phyloP scores from a whole-genome alignment of 1,140 invertebrate genomes.

The Drosophila ambigua region DNA sequence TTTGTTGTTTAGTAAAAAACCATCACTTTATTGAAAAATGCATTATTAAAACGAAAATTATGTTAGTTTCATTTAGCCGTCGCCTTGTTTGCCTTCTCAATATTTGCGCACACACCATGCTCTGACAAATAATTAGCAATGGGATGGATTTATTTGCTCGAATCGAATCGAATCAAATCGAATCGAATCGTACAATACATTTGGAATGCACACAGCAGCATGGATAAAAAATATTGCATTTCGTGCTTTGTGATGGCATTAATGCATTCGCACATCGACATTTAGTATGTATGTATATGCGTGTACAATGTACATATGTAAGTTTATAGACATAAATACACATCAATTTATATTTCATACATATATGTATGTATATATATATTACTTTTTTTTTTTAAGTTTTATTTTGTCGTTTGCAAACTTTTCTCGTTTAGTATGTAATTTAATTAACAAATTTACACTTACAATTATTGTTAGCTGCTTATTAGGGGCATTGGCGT shows the following conservation, averaged over 20 bases:
- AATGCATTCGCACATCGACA: constrained; percentile 57
- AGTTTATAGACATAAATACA: constrained; percentile 50
- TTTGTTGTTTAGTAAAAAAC: constrained; percentile 75
- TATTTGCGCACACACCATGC: constrained; percentile 34
- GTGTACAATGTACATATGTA: constrained; percentile 10
- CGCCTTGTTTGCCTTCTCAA: constrained; percentile 9
- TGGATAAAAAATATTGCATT: constrained; percentile 52
- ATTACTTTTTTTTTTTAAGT: constrained; percentile 26
- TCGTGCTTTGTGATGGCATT: constrained; percentile 44
- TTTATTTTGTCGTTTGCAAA: constrained; percentile 51
- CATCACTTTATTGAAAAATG: constrained; percentile 81
- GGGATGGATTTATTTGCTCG: constrained; percentile 34
- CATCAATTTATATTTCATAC: constrained; percentile 41
- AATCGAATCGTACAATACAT: constrained; percentile 53
- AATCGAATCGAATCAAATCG: constrained; percentile 38
- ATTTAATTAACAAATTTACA: constrained; percentile 80
- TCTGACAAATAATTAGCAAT: constrained; percentile 38
- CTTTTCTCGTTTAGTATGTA: constrained; percentile 58
- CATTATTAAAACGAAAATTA: constrained; percentile 79
- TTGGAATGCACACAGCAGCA: constrained; percentile 55
- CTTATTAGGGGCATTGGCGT: constrained; percentile 37
- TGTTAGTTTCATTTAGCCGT: constrained; percentile 75
- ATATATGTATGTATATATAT: constrained; percentile 35
- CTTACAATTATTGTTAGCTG: constrained; percentile 69
- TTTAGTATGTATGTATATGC: constrained; percentile 20